phyloP scores from a whole-genome alignment of 2,113 vertebrate genomes.

The Atrichornis clamosus region DNA sequence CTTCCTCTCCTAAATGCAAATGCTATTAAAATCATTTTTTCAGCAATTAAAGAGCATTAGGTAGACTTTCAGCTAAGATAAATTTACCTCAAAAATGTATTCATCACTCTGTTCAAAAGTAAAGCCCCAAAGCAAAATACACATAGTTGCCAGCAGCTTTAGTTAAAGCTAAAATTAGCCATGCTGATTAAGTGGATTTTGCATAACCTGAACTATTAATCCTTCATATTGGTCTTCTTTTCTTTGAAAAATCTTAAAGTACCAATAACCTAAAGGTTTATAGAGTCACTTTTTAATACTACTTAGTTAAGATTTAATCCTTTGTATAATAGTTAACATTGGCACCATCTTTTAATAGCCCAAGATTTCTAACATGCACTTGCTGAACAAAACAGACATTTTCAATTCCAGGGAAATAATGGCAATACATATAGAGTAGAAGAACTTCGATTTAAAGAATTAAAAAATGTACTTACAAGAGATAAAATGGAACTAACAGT shows the following conservation, averaged over 20 bases:
- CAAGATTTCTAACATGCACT: slow-evolving; percentile 10
- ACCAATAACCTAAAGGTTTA: slow-evolving; percentile 57
- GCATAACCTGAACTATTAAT: slow-evolving; percentile 65
- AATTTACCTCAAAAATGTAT: slow-evolving; percentile 63
- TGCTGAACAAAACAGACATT: slow-evolving; percentile 43
- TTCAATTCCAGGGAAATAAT: slow-evolving; percentile 33
- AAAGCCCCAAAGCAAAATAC: slow-evolving; percentile 61
- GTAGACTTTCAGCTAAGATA: slow-evolving; percentile 58
- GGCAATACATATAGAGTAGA: background rate
- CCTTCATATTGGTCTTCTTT: slow-evolving; percentile 52
- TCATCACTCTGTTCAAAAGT: slow-evolving; percentile 50
- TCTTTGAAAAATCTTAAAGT: slow-evolving; percentile 43
- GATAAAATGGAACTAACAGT: slow-evolving; percentile 29
- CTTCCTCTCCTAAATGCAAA: slow-evolving; percentile 36
- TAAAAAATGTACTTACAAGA: slow-evolving; percentile 25
- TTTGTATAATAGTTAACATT: slow-evolving; percentile 33
- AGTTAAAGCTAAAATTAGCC: slow-evolving; percentile 70
- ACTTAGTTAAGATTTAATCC: slow-evolving; percentile 59
- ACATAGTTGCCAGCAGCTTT: slow-evolving; percentile 49
- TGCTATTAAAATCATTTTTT: slow-evolving; percentile 46
- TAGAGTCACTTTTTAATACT: slow-evolving; percentile 51
- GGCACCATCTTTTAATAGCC: slow-evolving; percentile 31
- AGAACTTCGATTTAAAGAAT: slow-evolving; percentile 16
- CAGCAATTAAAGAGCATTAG: slow-evolving; percentile 58
- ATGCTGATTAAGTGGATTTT: slow-evolving; percentile 71